Conservation (phyloP, 2,113 vertebrate genomes). For the Petromus typicus region DNA sequence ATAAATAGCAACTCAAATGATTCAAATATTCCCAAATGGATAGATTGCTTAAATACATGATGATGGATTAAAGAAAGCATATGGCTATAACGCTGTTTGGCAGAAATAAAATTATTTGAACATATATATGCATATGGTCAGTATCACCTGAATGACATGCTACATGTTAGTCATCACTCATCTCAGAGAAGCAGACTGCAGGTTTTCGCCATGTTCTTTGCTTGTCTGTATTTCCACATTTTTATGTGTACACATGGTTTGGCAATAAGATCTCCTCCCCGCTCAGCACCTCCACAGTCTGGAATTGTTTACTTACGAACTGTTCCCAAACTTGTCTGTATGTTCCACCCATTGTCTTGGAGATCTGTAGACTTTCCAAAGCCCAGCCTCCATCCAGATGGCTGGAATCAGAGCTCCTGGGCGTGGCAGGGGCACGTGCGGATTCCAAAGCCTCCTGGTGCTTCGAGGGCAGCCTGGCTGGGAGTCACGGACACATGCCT, state of each 20-base stretch:
- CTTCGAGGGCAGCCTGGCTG: neutral
- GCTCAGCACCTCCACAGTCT: neutral
- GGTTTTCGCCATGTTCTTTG: neutral
- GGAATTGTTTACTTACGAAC: neutral
- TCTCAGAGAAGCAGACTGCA: neutral
- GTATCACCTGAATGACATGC: neutral
- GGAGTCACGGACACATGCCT: neutral
- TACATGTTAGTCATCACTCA: neutral
- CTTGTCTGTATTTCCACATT: neutral
- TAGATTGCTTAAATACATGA: neutral
- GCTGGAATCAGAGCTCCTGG: neutral
- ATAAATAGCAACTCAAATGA: neutral
- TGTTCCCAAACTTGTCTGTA: neutral
- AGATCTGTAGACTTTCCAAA: neutral
- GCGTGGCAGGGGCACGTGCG: neutral
- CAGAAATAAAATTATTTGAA: neutral
- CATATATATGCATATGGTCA: neutral
- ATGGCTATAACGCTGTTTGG: neutral
- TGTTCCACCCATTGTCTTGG: too few relatives aligned
- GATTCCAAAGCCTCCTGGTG: neutral
- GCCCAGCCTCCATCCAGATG: neutral
- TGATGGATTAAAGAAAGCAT: neutral
- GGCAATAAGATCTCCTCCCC: neutral
- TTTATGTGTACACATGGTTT: neutral
- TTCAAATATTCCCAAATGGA: neutral